A percentile compares a stretch with the other conserved stretches of the same genome.
These are phyloP conservation scores for Congeria kusceri DNA, from an alignment of 2,888 invertebrate genomes.

Conservation along the genomic window DNA sequence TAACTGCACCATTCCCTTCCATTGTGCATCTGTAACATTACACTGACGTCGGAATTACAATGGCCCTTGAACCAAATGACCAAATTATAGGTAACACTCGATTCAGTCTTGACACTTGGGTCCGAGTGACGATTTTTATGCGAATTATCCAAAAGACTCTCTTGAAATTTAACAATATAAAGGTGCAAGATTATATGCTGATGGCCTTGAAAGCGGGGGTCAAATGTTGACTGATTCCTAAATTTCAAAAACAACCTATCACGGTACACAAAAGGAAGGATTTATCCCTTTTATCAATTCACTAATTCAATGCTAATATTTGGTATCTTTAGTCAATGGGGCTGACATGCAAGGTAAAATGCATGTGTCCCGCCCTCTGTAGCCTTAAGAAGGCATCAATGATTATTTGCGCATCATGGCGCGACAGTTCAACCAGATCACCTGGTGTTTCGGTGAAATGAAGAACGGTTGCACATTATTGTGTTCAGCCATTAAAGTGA, in stretches of 20 bases:
- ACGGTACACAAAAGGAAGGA: too few relatives aligned
- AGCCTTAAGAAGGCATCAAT: constrained; percentile 28
- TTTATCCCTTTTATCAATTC: too few relatives aligned
- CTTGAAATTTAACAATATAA: constrained; percentile 41
- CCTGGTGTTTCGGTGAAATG: constrained; percentile 23
- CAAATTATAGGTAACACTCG: constrained; percentile 61
- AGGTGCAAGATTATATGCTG: constrained; percentile 44
- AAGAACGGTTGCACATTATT: neutral
- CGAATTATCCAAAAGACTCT: constrained; percentile 27
- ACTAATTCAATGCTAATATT: too few relatives aligned
- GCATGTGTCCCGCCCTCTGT: constrained; percentile 41
- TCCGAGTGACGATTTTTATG: constrained; percentile 45
- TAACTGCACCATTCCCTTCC: constrained; percentile 26
- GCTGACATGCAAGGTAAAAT: constrained; percentile 47
- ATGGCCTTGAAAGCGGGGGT: constrained; percentile 26
- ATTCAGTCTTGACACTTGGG: constrained; percentile 45
- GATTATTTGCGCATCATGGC: constrained; percentile 46
- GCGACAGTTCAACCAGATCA: constrained; percentile 38
- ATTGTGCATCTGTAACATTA: constrained; percentile 47
- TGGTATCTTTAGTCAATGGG: neutral
- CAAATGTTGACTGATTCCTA: constrained; percentile 1
- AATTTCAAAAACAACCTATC: too few relatives aligned
- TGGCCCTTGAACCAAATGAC: constrained; percentile 61
- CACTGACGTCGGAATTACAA: constrained; percentile 32
- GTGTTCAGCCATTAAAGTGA: constrained; percentile 3